phyloP scores from a whole-genome alignment of 1,140 invertebrate genomes.

The Drosophila ficusphila region DNA sequence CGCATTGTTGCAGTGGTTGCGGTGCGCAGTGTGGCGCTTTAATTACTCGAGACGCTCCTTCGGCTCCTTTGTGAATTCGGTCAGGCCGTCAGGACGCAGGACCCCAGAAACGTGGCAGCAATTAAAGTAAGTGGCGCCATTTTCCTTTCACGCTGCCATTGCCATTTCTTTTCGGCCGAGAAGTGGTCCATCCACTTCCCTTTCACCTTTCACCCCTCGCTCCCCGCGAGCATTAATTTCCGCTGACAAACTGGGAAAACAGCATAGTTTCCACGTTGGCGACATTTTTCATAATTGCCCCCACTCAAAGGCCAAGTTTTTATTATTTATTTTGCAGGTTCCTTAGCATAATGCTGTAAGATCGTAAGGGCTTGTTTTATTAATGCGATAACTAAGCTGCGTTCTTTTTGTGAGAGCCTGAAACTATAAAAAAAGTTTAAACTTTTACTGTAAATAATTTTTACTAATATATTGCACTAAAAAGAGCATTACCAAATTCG shows the following conservation, averaged over 20 bases:
- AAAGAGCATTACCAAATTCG: neutral
- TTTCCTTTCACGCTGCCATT: conserved; percentile 25
- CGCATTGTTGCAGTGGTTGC: conserved; percentile 41
- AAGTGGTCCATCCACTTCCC: conserved; percentile 2
- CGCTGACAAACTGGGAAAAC: conserved; percentile 42
- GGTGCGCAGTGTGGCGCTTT: conserved; percentile 18
- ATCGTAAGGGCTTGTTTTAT: neutral
- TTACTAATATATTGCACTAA: neutral
- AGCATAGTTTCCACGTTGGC: conserved; percentile 36
- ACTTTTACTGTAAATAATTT: no score
- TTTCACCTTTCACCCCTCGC: neutral
- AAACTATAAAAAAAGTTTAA: no score
- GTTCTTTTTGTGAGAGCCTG: no score
- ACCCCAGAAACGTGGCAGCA: conserved; percentile 32
- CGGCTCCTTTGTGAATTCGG: conserved; percentile 38
- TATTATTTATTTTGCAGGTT: conserved; percentile 10
- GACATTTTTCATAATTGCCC: conserved; percentile 47
- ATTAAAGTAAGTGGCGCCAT: conserved; percentile 52
- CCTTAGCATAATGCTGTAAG: conserved; percentile 10
- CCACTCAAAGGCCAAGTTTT: neutral
- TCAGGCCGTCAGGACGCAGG: conserved; percentile 12
- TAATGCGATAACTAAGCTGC: neutral
- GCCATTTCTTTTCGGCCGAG: conserved; percentile 35
- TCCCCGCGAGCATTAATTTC: conserved; percentile 38
- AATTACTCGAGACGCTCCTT: conserved; percentile 37